Base-by-base conservation (phyloP, 2,888 invertebrate genomes). In the Anthrax anthrax region DNA sequence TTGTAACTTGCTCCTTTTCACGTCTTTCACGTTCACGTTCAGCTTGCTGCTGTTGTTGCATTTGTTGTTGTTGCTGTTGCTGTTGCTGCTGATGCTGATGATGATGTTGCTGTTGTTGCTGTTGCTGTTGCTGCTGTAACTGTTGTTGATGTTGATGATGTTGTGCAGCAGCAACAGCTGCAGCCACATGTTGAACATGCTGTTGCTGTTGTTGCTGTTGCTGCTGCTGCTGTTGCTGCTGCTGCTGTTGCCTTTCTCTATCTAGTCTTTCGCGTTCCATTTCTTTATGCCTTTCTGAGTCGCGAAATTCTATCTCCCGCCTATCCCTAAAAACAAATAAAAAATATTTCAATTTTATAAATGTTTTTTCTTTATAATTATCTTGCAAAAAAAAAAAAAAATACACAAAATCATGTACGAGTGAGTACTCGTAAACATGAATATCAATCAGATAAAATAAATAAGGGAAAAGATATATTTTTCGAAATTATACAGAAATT, bases 21-120 rank as follows among this genome's bases (percentile, higher is more conserved):
- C 75, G 71, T 54, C 77, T 72, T 69, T 56, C 65, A 58, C 73
- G 69, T 56, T 74, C 73, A 18, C 44, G 51, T 52, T 75, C 74
- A 56, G 72, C 71, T 18, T 43, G 42, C 18, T 45, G 39, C 27
- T 45, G 44, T 18, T 47, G 44, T 12, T 43, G 42, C 13, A 44
- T 37, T 23, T 44, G 47, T 39, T 47, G 41, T 17, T 39, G 43
- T 18, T 47, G 47, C 14, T 47, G 42, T 6, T 47, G 42, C 2
- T 47, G 47, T 17, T 42, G 42, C n/a, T 47, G 48, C 10, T 23
- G 23, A 6, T 4, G 8, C 37, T 47, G 44, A 8, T 46, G 46
- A 34, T 47, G 50, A 10, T 46, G 41, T 18, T 39, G 38, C 9
- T 50, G 49, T 16, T 44, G 39, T 2, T 34, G 17, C 14, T 46